Evolutionary conservation across 2,888 invertebrate species (phyloP), one percentile per base, ranked within the genome.

Genomic region (Epirrita christyi): DNA sequence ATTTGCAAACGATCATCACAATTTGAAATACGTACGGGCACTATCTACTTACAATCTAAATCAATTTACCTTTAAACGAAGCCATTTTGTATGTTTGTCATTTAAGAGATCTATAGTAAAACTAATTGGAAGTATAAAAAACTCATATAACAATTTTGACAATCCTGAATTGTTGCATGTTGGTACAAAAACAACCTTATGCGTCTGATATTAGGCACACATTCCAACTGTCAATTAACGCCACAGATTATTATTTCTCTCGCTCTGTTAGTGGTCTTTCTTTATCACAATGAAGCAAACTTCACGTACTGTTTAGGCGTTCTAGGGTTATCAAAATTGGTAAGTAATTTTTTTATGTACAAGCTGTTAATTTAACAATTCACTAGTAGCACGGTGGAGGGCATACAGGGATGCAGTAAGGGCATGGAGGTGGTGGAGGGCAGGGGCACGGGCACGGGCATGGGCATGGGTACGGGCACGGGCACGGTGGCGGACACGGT

Each of bases 1-100:
- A 71, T 78, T 83, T 83, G 76, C 67, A 79, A 75, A 65, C 64
- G 61, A 50, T 66, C 71, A 69, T 51, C 66, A 78, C 74, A 76
- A 74, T 62, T 11, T 57, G 66, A 78, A 80, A 70, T 64, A 68
- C 54, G 64, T 77, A 78, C 79, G 72, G 78, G 73, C 45, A 74
- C 67, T 69, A 61, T 62, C 49, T 64, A 49, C 21, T 54, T n/a
- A n/a, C n/a, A 48, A 11, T 51, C 47, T 55, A 55, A 55, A 61
- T 56, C 50, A 11, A 21, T 34, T 2, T 49, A 37, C 56, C 66
- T 21, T 49, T 49, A 41, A 42, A 28, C 49, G 47, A 55, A 49
- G 65, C 68, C 58, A 13, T 41, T 40, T 53, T 21, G 14, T 48
- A 7, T 63, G n/a, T 46, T 59, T 21, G 15, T 57, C 13, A 7